Evolutionary conservation across 2,113 vertebrate genomes (phyloP).

Genomic region (Boleophthalmus pectinirostris): DNA sequence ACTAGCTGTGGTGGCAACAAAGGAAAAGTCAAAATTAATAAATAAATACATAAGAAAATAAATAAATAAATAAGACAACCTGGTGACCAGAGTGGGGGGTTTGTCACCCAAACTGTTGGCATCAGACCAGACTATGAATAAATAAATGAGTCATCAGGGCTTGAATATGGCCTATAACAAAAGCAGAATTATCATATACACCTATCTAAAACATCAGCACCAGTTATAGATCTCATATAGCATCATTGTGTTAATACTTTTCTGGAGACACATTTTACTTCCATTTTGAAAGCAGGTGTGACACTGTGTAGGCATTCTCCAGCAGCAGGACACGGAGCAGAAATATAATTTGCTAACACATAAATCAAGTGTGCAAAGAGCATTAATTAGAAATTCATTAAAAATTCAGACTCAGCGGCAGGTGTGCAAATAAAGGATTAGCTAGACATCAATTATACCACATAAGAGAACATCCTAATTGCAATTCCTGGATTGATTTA

Average conservation of each 20-base stretch:
- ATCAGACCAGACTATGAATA: slow-evolving; percentile 8
- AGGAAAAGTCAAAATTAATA: not conserved
- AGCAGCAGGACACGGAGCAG: slow-evolving; percentile 67
- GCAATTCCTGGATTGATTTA: slow-evolving; percentile 82
- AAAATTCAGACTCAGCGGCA: slow-evolving; percentile 80
- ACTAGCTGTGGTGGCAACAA: not conserved
- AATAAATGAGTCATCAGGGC: slow-evolving; percentile 28
- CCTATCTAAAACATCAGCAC: slow-evolving; percentile 30
- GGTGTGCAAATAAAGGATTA: slow-evolving; percentile 87
- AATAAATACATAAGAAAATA: slow-evolving; percentile 4
- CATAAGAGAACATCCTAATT: slow-evolving; percentile 84
- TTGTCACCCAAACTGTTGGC: slow-evolving; percentile 28
- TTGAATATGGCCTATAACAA: slow-evolving; percentile 21
- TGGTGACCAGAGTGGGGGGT: slow-evolving; percentile 7
- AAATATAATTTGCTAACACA: slow-evolving; percentile 75
- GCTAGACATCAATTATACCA: slow-evolving; percentile 81
- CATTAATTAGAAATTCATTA: slow-evolving; percentile 85
- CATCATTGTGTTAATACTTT: slow-evolving; percentile 19
- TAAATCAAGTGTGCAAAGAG: slow-evolving; percentile 80
- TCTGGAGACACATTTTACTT: slow-evolving; percentile 19
- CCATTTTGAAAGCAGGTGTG: slow-evolving; percentile 51
- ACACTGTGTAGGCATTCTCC: slow-evolving; percentile 50
- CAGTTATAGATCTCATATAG: slow-evolving; percentile 23
- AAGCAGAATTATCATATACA: slow-evolving; percentile 35
- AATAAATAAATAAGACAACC: slow-evolving; percentile 8